Conservation (phyloP, 2,113 vertebrate genomes). For the Meleagris gallopavo region DNA sequence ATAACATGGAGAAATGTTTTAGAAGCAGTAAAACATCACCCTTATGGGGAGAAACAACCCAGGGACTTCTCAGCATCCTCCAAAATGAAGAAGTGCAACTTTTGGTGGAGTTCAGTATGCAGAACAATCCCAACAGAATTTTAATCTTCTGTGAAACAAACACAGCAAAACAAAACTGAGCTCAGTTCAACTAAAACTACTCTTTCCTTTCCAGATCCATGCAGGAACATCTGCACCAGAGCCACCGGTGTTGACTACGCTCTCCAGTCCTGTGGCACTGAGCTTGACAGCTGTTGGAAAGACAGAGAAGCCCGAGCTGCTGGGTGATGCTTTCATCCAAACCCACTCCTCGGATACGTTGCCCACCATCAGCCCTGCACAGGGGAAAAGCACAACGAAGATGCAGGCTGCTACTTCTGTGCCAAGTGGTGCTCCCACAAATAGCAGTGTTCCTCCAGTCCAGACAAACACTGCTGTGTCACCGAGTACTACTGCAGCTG, state of each 20-base stretch:
- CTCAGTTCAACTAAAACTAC: background rate
- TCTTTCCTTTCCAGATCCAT: constrained; percentile 58
- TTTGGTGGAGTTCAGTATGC: background rate
- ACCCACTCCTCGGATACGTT: background rate
- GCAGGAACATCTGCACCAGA: constrained; percentile 7
- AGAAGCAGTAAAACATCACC: background rate
- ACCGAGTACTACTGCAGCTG: constrained; percentile 62
- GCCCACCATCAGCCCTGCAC: background rate
- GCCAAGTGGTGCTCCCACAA: constrained; percentile 52
- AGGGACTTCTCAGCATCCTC: background rate
- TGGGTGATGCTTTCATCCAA: constrained; percentile 17
- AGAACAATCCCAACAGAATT: background rate
- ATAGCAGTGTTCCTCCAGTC: background rate
- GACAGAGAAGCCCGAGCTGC: constrained; percentile 49
- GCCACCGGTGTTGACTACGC: background rate
- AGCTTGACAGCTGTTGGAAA: constrained; percentile 64
- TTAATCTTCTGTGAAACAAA: background rate
- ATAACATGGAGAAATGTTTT: background rate
- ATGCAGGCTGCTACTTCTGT: background rate
- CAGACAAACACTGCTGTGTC: background rate
- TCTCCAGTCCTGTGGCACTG: constrained; percentile 44
- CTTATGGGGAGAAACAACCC: background rate
- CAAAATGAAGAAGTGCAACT: background rate
- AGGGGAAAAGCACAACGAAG: constrained; percentile 4
- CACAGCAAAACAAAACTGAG: background rate